A percentile compares a stretch with the other conserved stretches of the same genome.
phyloP scores from a whole-genome alignment of 2,113 vertebrate species.

The Phalacrocorax pelagicus region DNA sequence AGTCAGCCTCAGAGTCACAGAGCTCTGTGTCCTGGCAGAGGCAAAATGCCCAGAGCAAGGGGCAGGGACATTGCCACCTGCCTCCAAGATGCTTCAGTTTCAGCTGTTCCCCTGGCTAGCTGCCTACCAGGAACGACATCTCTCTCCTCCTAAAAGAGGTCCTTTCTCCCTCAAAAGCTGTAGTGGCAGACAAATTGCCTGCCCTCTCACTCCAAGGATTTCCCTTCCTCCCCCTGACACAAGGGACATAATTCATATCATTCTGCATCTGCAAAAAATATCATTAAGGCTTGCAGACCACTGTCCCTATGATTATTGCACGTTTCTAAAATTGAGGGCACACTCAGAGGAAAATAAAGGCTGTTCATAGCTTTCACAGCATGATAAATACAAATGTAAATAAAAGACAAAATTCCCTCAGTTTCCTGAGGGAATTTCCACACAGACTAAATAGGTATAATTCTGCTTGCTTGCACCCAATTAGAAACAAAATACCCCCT shows the following conservation, averaged over 20 bases:
- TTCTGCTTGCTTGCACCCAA: not conserved
- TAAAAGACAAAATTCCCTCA: not conserved
- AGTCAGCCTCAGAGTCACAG: not conserved
- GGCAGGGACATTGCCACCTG: not conserved
- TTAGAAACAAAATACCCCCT: not conserved
- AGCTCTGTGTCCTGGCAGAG: not conserved
- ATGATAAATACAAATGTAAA: not conserved
- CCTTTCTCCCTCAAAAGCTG: not conserved
- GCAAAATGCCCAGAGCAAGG: not conserved
- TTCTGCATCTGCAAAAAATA: not conserved
- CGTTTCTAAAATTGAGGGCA: not conserved
- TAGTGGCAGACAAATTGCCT: not conserved
- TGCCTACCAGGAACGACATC: not conserved
- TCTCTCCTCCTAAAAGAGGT: not conserved
- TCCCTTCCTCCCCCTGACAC: not conserved
- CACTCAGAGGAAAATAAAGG: not conserved
- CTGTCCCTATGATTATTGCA: fast-evolving
- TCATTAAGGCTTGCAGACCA: not conserved
- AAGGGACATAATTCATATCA: not conserved
- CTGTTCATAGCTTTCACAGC: not conserved
- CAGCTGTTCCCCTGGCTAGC: not conserved
- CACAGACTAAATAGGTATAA: not conserved
- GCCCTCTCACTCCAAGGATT: not conserved
- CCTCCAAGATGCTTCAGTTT: not conserved
- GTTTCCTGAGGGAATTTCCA: not conserved